phyloP scores from a whole-genome alignment of 2,113 vertebrate species.

The Pagrus major region DNA sequence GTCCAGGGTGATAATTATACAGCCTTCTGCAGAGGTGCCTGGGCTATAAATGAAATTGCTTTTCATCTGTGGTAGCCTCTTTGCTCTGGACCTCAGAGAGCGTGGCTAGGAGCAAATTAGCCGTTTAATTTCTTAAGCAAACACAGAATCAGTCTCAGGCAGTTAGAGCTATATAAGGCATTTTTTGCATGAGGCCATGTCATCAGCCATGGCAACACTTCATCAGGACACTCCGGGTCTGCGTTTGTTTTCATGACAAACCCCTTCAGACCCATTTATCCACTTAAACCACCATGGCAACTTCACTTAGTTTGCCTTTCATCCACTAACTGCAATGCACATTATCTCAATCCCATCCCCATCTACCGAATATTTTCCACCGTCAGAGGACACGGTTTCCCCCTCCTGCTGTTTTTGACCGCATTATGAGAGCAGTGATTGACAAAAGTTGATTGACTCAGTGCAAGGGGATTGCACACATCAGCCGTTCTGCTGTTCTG shows the following conservation, averaged over 20 bases:
- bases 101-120: conserved; percentile 1
- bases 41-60: conserved; percentile 26
- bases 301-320: conserved; percentile 13
- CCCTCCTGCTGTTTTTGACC: background rate
- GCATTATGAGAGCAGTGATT: background rate
- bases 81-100: background rate
- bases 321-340: background rate
- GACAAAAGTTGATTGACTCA: conserved; percentile 18
- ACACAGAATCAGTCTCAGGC: conserved; percentile 22
- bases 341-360: background rate
- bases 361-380: conserved; percentile 15
- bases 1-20: conserved; percentile 51
- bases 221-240: conserved; percentile 45
- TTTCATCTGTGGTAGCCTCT: background rate
- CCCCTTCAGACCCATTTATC: conserved; percentile 51
- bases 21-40: background rate
- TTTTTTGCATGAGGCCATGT: conserved; percentile 19
- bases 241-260: conserved; percentile 57
- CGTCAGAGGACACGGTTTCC: background rate
- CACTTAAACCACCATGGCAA: conserved; percentile 51
- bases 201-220: conserved; percentile 30
- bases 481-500: conserved; percentile 32
- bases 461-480: conserved; percentile 20
- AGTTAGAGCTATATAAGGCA: conserved; percentile 15
- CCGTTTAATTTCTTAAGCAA: conserved; percentile 30